A percentile compares a stretch with the other conserved stretches of the same genome.
phyloP scores from a whole-genome alignment of 2,113 vertebrate species.

The Thalassoma bifasciatum region DNA sequence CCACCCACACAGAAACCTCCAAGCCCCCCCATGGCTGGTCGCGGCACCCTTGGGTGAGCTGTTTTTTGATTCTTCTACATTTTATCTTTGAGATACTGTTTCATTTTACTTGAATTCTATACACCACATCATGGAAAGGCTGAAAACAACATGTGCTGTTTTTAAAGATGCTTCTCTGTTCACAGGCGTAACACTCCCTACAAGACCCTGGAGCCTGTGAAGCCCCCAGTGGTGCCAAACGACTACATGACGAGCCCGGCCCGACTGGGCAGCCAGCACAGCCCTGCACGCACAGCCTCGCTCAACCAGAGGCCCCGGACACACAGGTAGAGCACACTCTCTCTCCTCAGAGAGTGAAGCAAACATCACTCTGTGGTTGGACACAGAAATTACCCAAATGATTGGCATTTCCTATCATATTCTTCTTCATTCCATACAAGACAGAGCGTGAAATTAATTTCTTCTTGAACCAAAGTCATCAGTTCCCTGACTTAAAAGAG shows the following conservation, averaged over 20 bases:
- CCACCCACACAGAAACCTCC: constrained; percentile 98
- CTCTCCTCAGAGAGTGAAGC: not conserved
- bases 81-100: not conserved
- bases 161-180: constrained; percentile 6
- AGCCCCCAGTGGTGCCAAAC: constrained; percentile 95
- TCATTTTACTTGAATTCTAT: not conserved
- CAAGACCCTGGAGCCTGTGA: constrained; percentile 97
- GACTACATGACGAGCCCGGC: constrained; percentile 99
- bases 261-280: constrained; percentile 93
- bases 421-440: not conserved
- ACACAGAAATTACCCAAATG: not conserved
- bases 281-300: constrained; percentile 95
- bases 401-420: not conserved
- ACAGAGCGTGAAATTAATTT: not conserved
- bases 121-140: not conserved
- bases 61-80: too few relatives aligned
- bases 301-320: constrained; percentile 98
- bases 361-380: not conserved
- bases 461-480: not conserved
- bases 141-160: not conserved
- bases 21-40: constrained; percentile 96
- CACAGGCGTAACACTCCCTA: constrained; percentile 95
- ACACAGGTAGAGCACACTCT: constrained; percentile 88
- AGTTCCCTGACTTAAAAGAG: not conserved
- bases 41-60: constrained; percentile 93